Evolutionary conservation across 1,140 invertebrate species (phyloP), one percentile per base, ranked within the genome.

Genomic region (Phocides pigmalion): DNA sequence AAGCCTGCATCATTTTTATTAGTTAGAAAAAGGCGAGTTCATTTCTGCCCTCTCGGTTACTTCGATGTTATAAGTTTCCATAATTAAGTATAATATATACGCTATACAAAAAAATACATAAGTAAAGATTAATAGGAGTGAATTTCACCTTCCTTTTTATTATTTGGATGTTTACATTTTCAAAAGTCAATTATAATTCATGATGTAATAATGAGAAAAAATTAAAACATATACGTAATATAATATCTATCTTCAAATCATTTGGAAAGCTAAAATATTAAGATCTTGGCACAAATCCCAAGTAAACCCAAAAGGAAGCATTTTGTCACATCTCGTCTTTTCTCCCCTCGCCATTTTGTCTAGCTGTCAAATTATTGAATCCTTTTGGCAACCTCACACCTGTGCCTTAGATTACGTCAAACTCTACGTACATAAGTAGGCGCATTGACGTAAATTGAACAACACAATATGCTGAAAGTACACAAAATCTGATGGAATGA

Each of bases 321-420:
- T 58, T 46, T 46, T 44, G 41, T 58, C 19, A 44, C 20, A 32
- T 58, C 54, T 58, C 41, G 17, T 54, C 47, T 51, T 9, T 25
- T 42, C 46, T 28, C 46, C 51, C 54, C 54, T 58, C 54, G 39
- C 39, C 37, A 46, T 44, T 58, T 58, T 44, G 25, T 58, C 22
- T 58, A 58, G 54, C 54, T 58, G 54, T 58, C 54, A 44, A 25
- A 58, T 46, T 58, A 58, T 44, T 58, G 54, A 58, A 54, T 54
- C 51, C 46, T 44, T 44, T 46, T 58, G 41, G 20, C 15, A 58
- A 16, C 22, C 9, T 5, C 39, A 32, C 54, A 58, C 54, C 54
- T 58, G 54, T 58, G 19, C 22, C 54, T 17, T 32, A 39, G 32
- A 54, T 41, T 39, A 54, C 16, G 16, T 35, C 32, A 19, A 8